Conservation (phyloP, 2,888 invertebrate species). For the Orchestes rusci region DNA sequence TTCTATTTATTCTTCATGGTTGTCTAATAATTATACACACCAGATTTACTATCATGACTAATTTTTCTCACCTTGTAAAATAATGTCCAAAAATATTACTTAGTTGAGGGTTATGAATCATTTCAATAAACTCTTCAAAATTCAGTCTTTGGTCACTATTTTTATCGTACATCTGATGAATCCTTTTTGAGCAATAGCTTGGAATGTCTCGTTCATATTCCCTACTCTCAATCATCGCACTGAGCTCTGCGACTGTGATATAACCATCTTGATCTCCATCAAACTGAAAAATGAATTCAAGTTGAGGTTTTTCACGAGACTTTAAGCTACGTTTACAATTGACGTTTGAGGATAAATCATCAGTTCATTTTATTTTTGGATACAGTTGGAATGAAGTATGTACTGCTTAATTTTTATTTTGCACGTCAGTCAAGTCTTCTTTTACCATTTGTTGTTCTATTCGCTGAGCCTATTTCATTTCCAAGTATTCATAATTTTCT, state of each 20-base stretch:
- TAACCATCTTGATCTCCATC: conserved; percentile 65
- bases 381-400: too few species aligned
- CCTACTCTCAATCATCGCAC: conserved; percentile 52
- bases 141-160: conserved; percentile 61
- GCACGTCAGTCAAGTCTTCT: too few species aligned
- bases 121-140: conserved; percentile 64
- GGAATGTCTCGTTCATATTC: conserved; percentile 64
- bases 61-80: conserved; percentile 50
- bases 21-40: too few species aligned
- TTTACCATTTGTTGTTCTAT: too few species aligned
- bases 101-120: conserved; percentile 56
- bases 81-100: conserved; percentile 60
- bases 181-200: conserved; percentile 50
- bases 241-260: conserved; percentile 60
- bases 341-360: too few species aligned
- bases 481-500: too few species aligned
- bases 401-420: too few species aligned
- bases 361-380: too few species aligned
- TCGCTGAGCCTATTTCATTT: too few species aligned
- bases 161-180: conserved; percentile 58
- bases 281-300: conserved; percentile 52
- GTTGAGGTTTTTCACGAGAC: neutral
- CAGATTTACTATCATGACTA: too few species aligned
- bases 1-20: too few species aligned
- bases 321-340: neutral